These are phyloP conservation scores for Pomatostomus ruficeps DNA, from an alignment of 2,113 vertebrate genomes.

Conservation along the genomic window DNA sequence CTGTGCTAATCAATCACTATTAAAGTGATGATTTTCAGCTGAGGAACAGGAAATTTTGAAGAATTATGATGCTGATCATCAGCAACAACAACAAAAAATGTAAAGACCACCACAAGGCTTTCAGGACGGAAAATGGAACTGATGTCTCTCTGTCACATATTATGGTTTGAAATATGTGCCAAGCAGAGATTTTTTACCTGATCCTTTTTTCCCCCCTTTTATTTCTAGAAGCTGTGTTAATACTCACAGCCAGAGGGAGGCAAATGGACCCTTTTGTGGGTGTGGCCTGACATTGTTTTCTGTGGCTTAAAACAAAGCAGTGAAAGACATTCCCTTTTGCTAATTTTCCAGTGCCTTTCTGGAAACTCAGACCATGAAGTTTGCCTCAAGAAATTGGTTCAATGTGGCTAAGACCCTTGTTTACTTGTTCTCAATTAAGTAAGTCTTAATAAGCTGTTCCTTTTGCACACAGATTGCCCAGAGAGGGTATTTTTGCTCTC, in stretches of 20 bases:
- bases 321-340: constrained; percentile 35
- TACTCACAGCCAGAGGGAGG: background rate
- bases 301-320: constrained; percentile 59
- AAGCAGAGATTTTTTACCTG: background rate
- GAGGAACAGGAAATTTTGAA: background rate
- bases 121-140: background rate
- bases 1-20: background rate
- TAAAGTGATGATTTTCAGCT: background rate
- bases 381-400: constrained; percentile 63
- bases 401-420: constrained; percentile 50
- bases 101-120: background rate
- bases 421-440: constrained; percentile 66
- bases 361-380: constrained; percentile 65
- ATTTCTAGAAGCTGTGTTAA: background rate
- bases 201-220: accelerated
- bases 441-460: constrained; percentile 64
- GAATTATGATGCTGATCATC: background rate
- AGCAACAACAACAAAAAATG: background rate
- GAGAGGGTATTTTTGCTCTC: constrained; percentile 54
- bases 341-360: constrained; percentile 63
- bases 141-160: background rate
- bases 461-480: constrained; percentile 56
- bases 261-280: background rate
- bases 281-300: constrained; percentile 36
- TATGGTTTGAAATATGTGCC: background rate